Conservation (phyloP, 2,797 vertebrate species). For the Chrysocyon brachyurus region DNA sequence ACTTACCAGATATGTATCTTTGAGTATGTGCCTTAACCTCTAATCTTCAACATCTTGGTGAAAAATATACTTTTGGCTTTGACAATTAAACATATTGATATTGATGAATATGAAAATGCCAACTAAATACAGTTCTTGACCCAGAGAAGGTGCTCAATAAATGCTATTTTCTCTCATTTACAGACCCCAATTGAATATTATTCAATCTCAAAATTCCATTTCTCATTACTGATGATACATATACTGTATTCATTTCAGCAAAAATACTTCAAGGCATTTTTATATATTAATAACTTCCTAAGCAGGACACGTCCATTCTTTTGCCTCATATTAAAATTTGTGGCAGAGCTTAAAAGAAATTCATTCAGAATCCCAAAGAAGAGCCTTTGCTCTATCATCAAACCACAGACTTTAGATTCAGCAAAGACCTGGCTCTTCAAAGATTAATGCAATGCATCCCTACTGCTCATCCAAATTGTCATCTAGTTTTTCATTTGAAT, state of each 20-base stretch:
- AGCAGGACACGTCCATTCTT: conserved; percentile 34
- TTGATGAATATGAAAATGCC: not conserved
- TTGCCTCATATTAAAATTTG: conserved; percentile 34
- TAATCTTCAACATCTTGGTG: not conserved
- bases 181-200: not conserved
- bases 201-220: not conserved
- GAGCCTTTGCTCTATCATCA: not conserved
- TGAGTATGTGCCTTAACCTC: not conserved
- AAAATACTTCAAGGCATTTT: conserved; percentile 54
- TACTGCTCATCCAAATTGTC: conserved; percentile 51
- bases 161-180: not conserved
- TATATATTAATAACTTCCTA: conserved; percentile 52
- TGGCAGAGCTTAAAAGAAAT: conserved; percentile 43
- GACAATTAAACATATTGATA: not conserved
- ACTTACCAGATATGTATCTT: not conserved
- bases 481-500: conserved; percentile 30
- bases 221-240: not conserved
- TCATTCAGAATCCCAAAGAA: conserved; percentile 60
- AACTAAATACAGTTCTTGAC: not conserved
- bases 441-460: conserved; percentile 42
- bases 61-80: not conserved
- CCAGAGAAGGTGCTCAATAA: not conserved
- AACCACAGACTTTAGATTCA: not conserved
- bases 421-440: conserved; percentile 48
- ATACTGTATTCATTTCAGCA: conserved; percentile 9